A percentile compares a stretch with the other conserved stretches of the same genome.
Conservation (phyloP, 2,888 invertebrate genomes). For the Prenolepis imparis region DNA sequence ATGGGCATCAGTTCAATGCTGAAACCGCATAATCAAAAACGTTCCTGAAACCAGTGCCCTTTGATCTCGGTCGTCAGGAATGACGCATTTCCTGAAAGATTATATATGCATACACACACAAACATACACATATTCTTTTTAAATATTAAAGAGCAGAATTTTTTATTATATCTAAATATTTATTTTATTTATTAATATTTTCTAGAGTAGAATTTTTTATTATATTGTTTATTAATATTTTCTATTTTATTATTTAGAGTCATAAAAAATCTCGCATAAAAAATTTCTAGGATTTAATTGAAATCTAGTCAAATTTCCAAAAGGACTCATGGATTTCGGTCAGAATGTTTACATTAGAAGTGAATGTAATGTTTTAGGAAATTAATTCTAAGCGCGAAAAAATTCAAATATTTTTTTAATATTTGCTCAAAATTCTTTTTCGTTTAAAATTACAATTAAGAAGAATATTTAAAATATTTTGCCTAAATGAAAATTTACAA, state of each 20-base stretch:
- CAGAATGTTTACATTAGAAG: neutral
- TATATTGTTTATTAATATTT: neutral
- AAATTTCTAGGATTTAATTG: neutral
- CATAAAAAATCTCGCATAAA: neutral
- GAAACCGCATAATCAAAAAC: slow-evolving; percentile 62
- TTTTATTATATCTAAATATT: neutral
- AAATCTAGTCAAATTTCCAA: neutral
- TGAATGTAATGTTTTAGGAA: neutral
- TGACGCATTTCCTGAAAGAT: neutral
- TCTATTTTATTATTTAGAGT: neutral
- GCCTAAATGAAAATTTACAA: neutral
- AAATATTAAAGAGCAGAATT: neutral
- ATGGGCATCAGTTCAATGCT: slow-evolving; percentile 58
- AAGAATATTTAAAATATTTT: neutral
- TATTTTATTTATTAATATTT: neutral
- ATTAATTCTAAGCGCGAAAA: no score
- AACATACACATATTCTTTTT: neutral
- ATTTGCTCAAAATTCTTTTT: neutral
- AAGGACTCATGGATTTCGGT: neutral
- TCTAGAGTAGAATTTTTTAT: neutral
- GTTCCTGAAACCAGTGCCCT: slow-evolving; percentile 42
- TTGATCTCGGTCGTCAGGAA: neutral
- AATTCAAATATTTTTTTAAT: neutral
- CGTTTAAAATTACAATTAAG: neutral
- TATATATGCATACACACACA: neutral